Base-by-base conservation (phyloP, 1,140 invertebrate genomes). In the Phocides pigmalion region DNA sequence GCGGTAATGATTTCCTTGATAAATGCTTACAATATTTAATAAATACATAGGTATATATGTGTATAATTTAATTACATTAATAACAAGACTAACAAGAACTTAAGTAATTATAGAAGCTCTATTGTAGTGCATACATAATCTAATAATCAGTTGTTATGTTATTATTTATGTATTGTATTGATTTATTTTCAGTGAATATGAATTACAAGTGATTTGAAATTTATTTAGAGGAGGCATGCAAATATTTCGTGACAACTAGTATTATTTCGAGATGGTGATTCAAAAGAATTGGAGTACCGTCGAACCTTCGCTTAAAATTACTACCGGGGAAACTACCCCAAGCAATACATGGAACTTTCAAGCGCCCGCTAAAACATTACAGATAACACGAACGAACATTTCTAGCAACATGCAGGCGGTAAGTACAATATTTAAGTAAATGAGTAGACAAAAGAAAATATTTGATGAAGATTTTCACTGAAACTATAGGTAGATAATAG, bases 201-300 rank as follows among this genome's bases (percentile, higher is more conserved):
- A 41, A 41, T 14, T 1, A 41, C 4, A 41, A 15, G 15, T 41
- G 37, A 41, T 15, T 0, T 42, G 12, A 42, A 42, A 51, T 1
- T n/a, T 35, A n/a, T 8, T 16, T 2, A 28, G 25, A 0, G n/a
- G 22, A 51, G 47, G 22, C 17, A 51, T 51, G 25, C 15, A 25
- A 20, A 20, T 61, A 14, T 22, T 49, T 61, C 1, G n/a, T 17
- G 12, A 25, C 37, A 37, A 47, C 20, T 20, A 47, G 8, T 37
- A 11, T n/a, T 20, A 56, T 58, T 69, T 66, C 76, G 81, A 87
- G 79, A 90, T 90, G 87, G 87, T 90, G 64, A 81, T 90, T 66
- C 84, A 90, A 77, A 89, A 87, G 76, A 84, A 72, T 79, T 86
- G 76, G 76, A 81, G 67, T 74, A 80, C 75, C 56, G 71, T 72